These are phyloP conservation scores for Maccullochella peelii DNA, from an alignment of 2,113 vertebrate species.

Conservation along the genomic window DNA sequence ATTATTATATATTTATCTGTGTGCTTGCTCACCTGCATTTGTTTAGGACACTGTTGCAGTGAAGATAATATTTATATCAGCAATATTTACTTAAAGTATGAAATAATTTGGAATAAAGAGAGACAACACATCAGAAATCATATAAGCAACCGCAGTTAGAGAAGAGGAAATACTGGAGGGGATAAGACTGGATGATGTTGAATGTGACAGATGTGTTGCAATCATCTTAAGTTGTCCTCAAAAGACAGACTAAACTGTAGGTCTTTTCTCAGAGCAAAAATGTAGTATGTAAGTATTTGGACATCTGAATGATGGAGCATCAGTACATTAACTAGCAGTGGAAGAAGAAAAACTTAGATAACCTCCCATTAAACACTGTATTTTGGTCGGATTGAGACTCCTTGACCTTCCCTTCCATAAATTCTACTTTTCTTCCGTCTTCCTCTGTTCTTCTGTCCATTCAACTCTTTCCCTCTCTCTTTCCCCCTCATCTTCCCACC, in stretches of 20 bases:
- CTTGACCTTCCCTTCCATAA: neutral
- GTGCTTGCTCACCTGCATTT: neutral
- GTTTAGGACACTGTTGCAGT: neutral
- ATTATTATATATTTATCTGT: neutral
- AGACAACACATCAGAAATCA: too few species aligned
- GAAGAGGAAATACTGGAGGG: neutral
- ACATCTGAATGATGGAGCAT: neutral
- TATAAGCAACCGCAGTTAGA: too few species aligned
- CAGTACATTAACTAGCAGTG: neutral
- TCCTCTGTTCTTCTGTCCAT: neutral
- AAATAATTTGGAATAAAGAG: too few species aligned
- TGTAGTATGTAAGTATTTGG: neutral
- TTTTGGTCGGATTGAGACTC: neutral
- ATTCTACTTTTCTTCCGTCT: neutral
- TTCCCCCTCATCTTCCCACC: neutral
- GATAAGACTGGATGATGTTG: neutral
- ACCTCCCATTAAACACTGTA: neutral
- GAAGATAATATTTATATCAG: too few species aligned
- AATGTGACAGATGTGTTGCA: neutral
- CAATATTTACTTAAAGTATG: too few species aligned
- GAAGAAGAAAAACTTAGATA: neutral
- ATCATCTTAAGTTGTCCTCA: too few species aligned
- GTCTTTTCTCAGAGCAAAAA: too few species aligned
- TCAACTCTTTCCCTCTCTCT: neutral
- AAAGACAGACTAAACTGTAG: too few species aligned